Base-by-base conservation (phyloP, 2,797 vertebrate species). In the Ambastaia sidthimunki region DNA sequence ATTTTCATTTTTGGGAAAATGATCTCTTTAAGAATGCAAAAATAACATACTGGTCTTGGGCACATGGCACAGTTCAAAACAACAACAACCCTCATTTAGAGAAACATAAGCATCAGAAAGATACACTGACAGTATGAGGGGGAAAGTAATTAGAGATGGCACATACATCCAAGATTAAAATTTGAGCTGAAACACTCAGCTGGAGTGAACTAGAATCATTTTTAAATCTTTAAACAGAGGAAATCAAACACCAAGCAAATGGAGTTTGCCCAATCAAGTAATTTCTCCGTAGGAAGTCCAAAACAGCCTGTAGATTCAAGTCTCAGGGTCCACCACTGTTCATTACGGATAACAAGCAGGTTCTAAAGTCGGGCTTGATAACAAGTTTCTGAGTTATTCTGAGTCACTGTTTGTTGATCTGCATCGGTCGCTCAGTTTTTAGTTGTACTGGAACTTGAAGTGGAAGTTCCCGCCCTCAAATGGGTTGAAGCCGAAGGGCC, bases 391-490 rank as follows among this genome's bases (percentile, higher is more conserved):
- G 12, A 66, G 65, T 7, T 4, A 69, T 57, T 84, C 83, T 65
- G 21, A 59, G 78, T 57, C 80, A 78, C 19, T 80, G 70, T 83
- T 78, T 19, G 15, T 86, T 69, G 16, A 60, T 41, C 73, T 80
- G 19, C 19, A 60, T 82, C 74, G 62, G 63, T 47, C 31, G 19
- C 28, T 78, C 37, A 6, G 21, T 50, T 70, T 44, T 86, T 91
- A 95, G 88, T 95, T 94, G 84, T 93, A 93, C 54, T 96, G 92
- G 83, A 96, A 96, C 84, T 95, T 96, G 85, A 96, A 96, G 87
- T 96, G 94, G 85, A 92, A 95, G 88, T 91, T 95, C 76, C 94
- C 92, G 0, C 94, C 94, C 0, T 95, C 93, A 0, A 95, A 96
- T 1, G 95, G 95, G 90, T 96, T 95, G 84, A 95, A 96, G 81